phyloP scores from a whole-genome alignment of 1,140 invertebrate genomes.

The Cotesia glomerata region DNA sequence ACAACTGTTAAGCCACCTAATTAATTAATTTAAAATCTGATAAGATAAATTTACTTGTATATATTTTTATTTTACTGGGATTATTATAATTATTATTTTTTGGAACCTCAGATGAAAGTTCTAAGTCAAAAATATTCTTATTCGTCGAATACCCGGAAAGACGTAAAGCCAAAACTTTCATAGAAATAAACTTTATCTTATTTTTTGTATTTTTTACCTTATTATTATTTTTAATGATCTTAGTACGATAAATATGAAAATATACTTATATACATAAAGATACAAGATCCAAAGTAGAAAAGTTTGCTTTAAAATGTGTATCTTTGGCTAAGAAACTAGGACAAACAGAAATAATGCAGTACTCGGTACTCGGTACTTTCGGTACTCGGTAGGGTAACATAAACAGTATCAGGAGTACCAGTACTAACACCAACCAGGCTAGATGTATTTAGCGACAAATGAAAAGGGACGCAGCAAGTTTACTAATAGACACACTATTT shows the following conservation, averaged over 20 bases:
- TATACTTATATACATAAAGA: too few species aligned
- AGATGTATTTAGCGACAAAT: conserved; percentile 6
- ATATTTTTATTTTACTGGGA: not conserved
- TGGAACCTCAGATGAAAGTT: not conserved
- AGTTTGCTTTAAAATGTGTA: too few species aligned
- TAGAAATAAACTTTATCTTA: not conserved
- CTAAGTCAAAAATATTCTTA: too few species aligned
- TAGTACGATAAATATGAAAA: too few species aligned
- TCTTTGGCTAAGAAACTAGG: too few species aligned
- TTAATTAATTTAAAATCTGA: conserved; percentile 18
- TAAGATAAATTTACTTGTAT: not conserved
- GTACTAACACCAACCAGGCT: not conserved
- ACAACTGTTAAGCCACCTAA: conserved; percentile 16
- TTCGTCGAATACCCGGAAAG: not conserved
- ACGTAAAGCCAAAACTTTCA: not conserved
- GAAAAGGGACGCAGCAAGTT: conserved; percentile 14
- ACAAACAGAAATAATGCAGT: too few species aligned
- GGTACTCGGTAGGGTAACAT: not conserved
- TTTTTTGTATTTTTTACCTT: not conserved
- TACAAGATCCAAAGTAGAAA: too few species aligned
- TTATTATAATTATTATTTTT: not conserved
- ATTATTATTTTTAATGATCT: too few species aligned
- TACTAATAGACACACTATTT: not conserved
- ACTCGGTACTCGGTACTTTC: not conserved
- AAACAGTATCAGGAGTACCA: too few species aligned